Percentiles rank a stretch among this genome's conserved stretches.
These are phyloP conservation scores for Mechanitis mazaeus DNA, from an alignment of 2,888 invertebrate genomes.

Conservation along the genomic window DNA sequence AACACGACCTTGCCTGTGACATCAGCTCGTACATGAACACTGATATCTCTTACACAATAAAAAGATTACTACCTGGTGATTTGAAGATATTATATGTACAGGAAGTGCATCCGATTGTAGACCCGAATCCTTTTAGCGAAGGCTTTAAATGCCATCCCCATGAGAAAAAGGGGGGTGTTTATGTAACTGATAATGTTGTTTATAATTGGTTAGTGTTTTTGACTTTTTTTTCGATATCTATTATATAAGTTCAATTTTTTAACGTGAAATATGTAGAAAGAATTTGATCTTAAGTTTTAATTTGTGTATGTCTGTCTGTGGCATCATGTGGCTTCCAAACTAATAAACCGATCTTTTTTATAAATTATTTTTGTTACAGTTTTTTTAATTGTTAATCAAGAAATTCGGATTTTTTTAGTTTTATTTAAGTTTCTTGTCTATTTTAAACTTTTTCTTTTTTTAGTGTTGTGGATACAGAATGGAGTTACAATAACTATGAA, in stretches of 20 bases:
- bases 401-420: too few relatives aligned
- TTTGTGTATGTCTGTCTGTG: too few relatives aligned
- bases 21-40: constrained; percentile 84
- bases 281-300: too few relatives aligned
- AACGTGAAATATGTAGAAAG: too few relatives aligned
- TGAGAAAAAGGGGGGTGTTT: constrained; percentile 86
- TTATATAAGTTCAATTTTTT: background rate
- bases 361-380: background rate
- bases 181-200: constrained; percentile 87
- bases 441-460: constrained; percentile 32
- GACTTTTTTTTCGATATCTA: constrained; percentile 1
- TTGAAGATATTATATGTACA: constrained; percentile 84
- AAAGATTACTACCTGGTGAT: constrained; percentile 90
- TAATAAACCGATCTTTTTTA: background rate
- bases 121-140: constrained; percentile 84
- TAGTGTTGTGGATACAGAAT: constrained; percentile 81
- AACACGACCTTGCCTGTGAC: constrained; percentile 80
- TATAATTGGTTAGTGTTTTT: constrained; percentile 77
- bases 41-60: constrained; percentile 86
- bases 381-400: too few relatives aligned
- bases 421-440: background rate
- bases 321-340: background rate
- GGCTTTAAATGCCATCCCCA: constrained; percentile 79
- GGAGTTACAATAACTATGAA: constrained; percentile 79
- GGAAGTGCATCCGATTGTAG: constrained; percentile 60